A percentile compares a stretch with the other conserved stretches of the same genome.
Evolutionary conservation across 2,888 invertebrate genomes (phyloP).

Genomic region (Andrena haemorrhoa): DNA sequence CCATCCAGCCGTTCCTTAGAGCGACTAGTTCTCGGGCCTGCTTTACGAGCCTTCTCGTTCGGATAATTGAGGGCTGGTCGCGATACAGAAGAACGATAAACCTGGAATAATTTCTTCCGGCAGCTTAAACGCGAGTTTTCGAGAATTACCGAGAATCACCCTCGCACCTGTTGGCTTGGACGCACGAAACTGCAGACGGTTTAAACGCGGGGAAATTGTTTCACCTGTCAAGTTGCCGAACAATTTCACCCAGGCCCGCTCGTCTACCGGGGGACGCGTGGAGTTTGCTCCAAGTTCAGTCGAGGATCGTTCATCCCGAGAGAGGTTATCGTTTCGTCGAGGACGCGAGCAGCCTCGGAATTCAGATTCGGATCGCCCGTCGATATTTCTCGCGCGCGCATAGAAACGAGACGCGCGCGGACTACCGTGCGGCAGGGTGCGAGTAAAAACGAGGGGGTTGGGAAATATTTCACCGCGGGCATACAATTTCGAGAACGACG

Average conservation of each 20-base stretch:
- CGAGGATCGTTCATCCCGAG: slow-evolving; percentile 9
- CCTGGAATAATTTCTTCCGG: slow-evolving; percentile 27
- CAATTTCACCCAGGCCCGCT: slow-evolving; percentile 32
- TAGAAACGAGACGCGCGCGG: neutral
- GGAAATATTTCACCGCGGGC: slow-evolving; percentile 37
- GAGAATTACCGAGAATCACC: slow-evolving; percentile 47
- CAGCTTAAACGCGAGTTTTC: slow-evolving; percentile 9
- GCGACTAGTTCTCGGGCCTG: too few relatives aligned
- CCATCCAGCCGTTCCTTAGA: neutral
- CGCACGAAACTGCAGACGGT: slow-evolving; percentile 25
- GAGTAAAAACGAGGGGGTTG: slow-evolving; percentile 21
- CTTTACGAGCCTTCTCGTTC: too few relatives aligned
- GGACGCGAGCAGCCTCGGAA: slow-evolving; percentile 26
- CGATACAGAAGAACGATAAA: neutral
- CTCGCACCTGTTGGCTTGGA: slow-evolving; percentile 49
- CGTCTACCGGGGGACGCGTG: slow-evolving; percentile 5
- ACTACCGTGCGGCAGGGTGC: neutral
- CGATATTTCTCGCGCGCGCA: slow-evolving; percentile 13
- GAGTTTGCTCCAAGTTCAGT: slow-evolving; percentile 31
- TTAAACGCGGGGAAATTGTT: slow-evolving; percentile 44
- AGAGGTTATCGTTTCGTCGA: slow-evolving; percentile 38
- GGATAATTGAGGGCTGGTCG: neutral
- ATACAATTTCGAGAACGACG: slow-evolving; percentile 38
- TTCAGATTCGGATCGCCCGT: neutral
- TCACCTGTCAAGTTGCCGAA: slow-evolving; percentile 43